Conservation (phyloP, 2,113 vertebrate species). For the Scalopus aquaticus region DNA sequence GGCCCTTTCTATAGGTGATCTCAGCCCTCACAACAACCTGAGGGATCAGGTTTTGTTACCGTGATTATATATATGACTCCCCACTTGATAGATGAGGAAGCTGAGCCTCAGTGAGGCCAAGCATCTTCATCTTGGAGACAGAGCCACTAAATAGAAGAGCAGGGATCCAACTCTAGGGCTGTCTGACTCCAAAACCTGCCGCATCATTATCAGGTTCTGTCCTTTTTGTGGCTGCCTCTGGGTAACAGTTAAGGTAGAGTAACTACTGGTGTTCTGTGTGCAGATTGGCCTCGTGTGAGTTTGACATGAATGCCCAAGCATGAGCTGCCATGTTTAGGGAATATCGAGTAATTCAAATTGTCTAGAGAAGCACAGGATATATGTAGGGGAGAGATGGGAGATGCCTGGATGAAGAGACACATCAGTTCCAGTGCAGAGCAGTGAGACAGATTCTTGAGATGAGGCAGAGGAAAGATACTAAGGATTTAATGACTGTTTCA, state of each 20-base stretch:
- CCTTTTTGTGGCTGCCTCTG: neutral
- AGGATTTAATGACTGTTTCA: neutral
- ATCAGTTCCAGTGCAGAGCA: neutral
- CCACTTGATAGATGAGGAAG: neutral
- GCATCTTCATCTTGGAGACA: neutral
- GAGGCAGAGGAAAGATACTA: neutral
- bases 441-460: neutral
- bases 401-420: neutral
- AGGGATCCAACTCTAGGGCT: neutral
- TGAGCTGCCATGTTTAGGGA: neutral
- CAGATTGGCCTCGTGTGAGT: neutral
- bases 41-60: neutral
- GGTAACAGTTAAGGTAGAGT: neutral
- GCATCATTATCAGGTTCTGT: neutral
- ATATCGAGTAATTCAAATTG: neutral
- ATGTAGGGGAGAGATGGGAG: neutral
- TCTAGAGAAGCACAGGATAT: neutral
- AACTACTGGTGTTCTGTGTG: neutral
- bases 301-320: neutral
- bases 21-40: neutral
- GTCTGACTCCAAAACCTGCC: neutral
- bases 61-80: neutral
- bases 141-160: neutral
- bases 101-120: neutral
- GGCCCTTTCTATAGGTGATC: neutral